Percentiles rank a stretch among this genome's conserved stretches.
Evolutionary conservation across 2,797 vertebrate species (phyloP).

Genomic region (Coluber constrictor): DNA sequence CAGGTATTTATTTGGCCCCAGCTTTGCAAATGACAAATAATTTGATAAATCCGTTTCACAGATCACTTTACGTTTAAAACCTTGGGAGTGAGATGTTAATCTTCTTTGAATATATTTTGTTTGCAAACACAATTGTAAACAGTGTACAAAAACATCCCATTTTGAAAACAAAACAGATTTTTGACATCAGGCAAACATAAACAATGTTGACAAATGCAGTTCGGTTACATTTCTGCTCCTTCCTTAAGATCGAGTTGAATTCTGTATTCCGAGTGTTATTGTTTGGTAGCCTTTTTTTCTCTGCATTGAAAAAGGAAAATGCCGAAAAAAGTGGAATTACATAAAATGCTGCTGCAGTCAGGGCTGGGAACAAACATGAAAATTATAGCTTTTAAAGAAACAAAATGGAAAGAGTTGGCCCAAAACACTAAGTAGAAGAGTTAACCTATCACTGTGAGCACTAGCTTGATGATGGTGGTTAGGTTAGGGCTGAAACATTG

Average conservation of each 20-base stretch:
- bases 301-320: not conserved
- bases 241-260: not conserved
- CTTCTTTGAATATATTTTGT: not conserved
- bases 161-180: not conserved
- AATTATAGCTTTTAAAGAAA: not conserved
- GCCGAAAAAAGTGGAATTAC: not conserved
- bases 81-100: not conserved
- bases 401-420: not conserved
- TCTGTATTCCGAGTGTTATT: not conserved
- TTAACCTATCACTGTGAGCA: not conserved
- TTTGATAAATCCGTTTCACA: not conserved
- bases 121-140: not conserved
- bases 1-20: constrained; percentile 72
- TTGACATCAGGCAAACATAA: not conserved
- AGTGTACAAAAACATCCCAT: not conserved
- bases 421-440: not conserved
- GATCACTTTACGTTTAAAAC: not conserved
- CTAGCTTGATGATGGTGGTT: not conserved
- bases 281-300: not conserved
- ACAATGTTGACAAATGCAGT: not conserved
- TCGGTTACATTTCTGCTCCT: not conserved
- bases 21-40: not conserved
- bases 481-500: not conserved
- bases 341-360: not conserved
- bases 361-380: not conserved